These are phyloP conservation scores for Conus betulinus DNA, from an alignment of 1,140 invertebrate genomes.

Conservation along the genomic window DNA sequence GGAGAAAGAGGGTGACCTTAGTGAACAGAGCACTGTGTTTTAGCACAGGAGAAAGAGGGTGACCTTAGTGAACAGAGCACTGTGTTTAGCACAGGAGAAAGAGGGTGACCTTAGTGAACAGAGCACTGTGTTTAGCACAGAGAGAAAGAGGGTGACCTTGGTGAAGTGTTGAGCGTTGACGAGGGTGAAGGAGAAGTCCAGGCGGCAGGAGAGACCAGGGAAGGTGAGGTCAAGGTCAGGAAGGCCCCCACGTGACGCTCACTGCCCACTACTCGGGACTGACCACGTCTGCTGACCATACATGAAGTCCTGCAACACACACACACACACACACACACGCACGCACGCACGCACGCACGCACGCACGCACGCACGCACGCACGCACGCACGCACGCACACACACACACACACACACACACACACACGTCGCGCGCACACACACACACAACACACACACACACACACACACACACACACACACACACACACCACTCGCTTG, in stretches of 20 bases:
- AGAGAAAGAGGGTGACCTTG: conserved; percentile 74
- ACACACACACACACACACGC: neutral
- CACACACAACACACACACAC: neutral
- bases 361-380: neutral
- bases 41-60: neutral
- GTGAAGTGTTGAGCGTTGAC: conserved; percentile 91
- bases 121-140: too few species aligned
- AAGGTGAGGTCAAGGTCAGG: conserved; percentile 86
- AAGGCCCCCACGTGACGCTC: conserved; percentile 89
- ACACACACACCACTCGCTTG: neutral
- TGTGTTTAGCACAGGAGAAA: neutral
- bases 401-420: neutral
- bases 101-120: too few species aligned
- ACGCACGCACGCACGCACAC: neutral
- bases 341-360: neutral
- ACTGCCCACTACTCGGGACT: conserved; percentile 86
- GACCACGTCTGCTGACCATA: conserved; percentile 92
- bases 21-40: too few species aligned
- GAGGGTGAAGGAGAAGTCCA: conserved; percentile 91
- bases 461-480: neutral
- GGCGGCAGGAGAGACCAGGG: conserved; percentile 80
- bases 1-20: too few species aligned
- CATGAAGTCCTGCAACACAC: conserved; percentile 81
- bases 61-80: neutral
- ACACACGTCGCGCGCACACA: neutral